Percentiles rank a stretch among this genome's conserved stretches.
Evolutionary conservation across 2,888 invertebrate genomes (phyloP).

Genomic region (Hirtodrosophila histrioides): DNA sequence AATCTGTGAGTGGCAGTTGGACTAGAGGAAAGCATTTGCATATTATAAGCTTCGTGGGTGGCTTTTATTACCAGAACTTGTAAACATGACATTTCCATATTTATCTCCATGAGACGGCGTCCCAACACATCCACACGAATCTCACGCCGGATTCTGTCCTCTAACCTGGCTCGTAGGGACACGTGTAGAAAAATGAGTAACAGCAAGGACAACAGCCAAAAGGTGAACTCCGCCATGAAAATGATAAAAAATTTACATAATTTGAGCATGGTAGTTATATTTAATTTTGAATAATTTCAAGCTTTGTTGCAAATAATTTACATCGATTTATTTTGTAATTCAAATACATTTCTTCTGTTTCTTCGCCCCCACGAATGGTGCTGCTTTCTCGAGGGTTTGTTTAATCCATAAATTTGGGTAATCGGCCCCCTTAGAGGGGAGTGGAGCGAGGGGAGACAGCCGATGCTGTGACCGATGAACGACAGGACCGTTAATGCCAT

Average conservation of each 20-base stretch:
- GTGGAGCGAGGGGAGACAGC: not conserved
- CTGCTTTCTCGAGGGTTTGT: constrained; percentile 19
- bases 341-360: constrained; percentile 27
- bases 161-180: constrained; percentile 24
- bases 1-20: constrained; percentile 18
- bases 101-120: constrained; percentile 54
- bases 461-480: constrained; percentile 45
- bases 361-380: not conserved
- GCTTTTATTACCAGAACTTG: constrained; percentile 69
- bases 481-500: constrained; percentile 49
- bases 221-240: constrained; percentile 52
- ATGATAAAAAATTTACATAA: constrained; percentile 62
- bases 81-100: constrained; percentile 76
- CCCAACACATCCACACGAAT: constrained; percentile 25
- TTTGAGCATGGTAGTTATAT: constrained; percentile 61
- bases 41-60: constrained; percentile 56
- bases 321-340: constrained; percentile 63
- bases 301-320: constrained; percentile 67
- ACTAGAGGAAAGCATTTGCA: constrained; percentile 47
- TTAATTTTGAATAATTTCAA: constrained; percentile 70
- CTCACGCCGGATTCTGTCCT: constrained; percentile 14
- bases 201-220: constrained; percentile 40
- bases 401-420: constrained; percentile 58
- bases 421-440: constrained; percentile 4
- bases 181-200: constrained; percentile 52